These are phyloP conservation scores for Hormiphora californensis DNA, from an alignment of 37 sponge, comb jelly and placozoan species.

Conservation along the genomic window DNA sequence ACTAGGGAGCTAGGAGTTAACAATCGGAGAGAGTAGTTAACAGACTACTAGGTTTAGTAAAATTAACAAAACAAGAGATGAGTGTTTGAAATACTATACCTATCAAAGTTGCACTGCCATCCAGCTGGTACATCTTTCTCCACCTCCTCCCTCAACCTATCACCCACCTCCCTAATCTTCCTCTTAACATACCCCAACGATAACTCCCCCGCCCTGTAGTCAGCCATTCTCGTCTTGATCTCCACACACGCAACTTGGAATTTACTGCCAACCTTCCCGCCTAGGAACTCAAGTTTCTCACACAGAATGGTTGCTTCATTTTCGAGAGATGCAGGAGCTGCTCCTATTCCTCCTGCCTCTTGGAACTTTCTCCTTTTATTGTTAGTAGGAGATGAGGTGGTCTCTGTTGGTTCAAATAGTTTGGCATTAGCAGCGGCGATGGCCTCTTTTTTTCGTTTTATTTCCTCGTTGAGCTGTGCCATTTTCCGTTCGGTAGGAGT, in stretches of 20 bases:
- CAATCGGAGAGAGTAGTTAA: too few relatives aligned
- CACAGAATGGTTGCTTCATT: conserved; percentile 4
- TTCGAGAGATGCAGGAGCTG: background rate
- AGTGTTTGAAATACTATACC: background rate
- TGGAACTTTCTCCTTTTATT: conserved; percentile 32
- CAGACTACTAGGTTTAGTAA: too few relatives aligned
- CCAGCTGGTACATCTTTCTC: conserved; percentile 11
- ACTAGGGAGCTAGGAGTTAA: background rate
- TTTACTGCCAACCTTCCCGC: conserved; percentile 36
- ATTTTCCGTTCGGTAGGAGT: conserved; percentile 21
- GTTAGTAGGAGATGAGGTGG: too few relatives aligned
- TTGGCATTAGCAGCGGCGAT: conserved; percentile 37
- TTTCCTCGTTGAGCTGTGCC: background rate
- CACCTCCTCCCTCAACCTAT: conserved; percentile 9
- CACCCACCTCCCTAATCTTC: conserved; percentile 24
- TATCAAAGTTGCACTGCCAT: conserved; percentile 12
- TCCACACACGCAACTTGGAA: conserved; percentile 14
- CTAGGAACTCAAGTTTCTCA: conserved; percentile 41
- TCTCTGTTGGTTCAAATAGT: too few relatives aligned
- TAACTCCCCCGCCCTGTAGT: background rate
- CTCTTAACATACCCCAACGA: background rate
- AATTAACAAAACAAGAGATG: too few relatives aligned
- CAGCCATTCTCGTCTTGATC: conserved; percentile 14
- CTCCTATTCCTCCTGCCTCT: too few relatives aligned
- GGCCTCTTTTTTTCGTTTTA: conserved; percentile 13